Conservation (phyloP, 2,888 invertebrate species). For the Diabrotica balteata region DNA sequence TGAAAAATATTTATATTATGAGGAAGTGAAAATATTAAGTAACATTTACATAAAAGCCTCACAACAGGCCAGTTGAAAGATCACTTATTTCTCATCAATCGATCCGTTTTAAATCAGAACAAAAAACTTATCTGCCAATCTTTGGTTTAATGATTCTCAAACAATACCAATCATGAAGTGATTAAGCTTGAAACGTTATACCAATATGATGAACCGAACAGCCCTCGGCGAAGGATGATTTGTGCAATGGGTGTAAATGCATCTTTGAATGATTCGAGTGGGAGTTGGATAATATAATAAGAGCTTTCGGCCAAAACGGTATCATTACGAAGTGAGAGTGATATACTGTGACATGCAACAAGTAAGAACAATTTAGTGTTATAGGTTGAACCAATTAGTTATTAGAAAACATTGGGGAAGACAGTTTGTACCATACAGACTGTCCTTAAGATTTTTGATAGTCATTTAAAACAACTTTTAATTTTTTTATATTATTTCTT, state of each 20-base stretch:
- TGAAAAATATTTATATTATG: too few relatives aligned
- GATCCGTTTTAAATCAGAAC: not conserved
- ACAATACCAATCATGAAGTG: not conserved
- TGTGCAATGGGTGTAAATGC: slow-evolving; percentile 6
- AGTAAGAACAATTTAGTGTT: slow-evolving; percentile 35
- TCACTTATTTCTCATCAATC: not conserved
- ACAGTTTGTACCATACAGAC: too few relatives aligned
- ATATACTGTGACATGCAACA: slow-evolving; percentile 39
- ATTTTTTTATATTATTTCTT: not conserved
- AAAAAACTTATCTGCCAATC: too few relatives aligned
- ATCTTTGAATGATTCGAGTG: slow-evolving; percentile 1
- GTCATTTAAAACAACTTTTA: not conserved
- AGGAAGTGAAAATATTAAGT: too few relatives aligned
- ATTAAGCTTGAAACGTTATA: slow-evolving; percentile 2
- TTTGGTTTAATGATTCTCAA: not conserved
- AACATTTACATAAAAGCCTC: too few relatives aligned
- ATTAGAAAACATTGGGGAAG: not conserved
- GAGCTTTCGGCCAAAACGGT: slow-evolving; percentile 39
- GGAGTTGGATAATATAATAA: slow-evolving; percentile 29
- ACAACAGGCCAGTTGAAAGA: not conserved
- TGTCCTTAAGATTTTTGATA: too few relatives aligned
- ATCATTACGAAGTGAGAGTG: slow-evolving; percentile 1
- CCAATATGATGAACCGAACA: not conserved
- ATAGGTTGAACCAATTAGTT: not conserved
- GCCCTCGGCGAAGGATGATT: slow-evolving; percentile 3